Evolutionary conservation across 2,113 vertebrate species (phyloP).

Genomic region (Sceloporus tristichus): DNA sequence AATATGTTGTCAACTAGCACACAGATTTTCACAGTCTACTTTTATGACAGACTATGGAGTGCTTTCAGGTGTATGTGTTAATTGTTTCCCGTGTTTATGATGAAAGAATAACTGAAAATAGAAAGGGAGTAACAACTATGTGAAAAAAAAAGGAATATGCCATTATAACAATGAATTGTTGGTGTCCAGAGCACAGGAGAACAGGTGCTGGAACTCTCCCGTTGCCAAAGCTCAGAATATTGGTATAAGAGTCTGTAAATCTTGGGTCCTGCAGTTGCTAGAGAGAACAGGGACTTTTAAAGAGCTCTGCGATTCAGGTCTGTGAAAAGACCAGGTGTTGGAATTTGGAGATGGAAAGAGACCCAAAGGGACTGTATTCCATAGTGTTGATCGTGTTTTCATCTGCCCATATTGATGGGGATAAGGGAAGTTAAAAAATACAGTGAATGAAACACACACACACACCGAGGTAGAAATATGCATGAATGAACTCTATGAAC

Average conservation of each 20-base stretch:
- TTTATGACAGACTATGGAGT: background rate
- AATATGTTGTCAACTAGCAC: background rate
- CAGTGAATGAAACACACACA: background rate
- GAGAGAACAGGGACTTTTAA: slow-evolving; percentile 17
- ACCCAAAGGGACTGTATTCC: background rate
- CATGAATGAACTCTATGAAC: background rate
- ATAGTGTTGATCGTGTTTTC: background rate
- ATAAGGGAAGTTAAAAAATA: background rate
- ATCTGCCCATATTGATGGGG: slow-evolving; percentile 22
- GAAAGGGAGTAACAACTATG: background rate
- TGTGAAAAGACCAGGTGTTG: background rate
- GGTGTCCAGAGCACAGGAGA: fast-evolving
- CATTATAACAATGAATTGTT: background rate
- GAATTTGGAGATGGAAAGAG: background rate
- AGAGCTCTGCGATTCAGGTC: background rate
- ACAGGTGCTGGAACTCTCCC: fast-evolving
- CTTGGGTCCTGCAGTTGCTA: background rate
- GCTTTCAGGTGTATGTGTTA: background rate
- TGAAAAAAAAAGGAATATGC: background rate
- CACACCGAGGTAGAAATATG: background rate
- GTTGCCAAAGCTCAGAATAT: background rate
- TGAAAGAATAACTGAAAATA: background rate
- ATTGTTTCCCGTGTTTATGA: background rate
- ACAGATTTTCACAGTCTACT: background rate
- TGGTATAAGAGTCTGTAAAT: slow-evolving; percentile 38